A percentile compares a stretch with the other conserved stretches of the same genome.
phyloP scores from a whole-genome alignment of 2,888 invertebrate species.

The Aspidiotus destructor region DNA sequence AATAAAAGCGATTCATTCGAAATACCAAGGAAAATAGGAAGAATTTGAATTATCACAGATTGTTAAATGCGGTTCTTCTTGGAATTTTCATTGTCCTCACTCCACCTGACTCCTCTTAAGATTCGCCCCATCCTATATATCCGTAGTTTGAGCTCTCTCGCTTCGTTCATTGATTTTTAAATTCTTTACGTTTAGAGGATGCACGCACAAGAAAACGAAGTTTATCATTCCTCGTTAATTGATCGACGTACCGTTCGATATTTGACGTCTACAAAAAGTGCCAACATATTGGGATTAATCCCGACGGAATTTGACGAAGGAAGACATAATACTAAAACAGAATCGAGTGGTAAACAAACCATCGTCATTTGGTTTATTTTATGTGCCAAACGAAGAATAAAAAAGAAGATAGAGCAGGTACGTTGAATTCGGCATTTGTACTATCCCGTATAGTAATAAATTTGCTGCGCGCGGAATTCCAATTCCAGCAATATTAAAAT shows the following conservation, averaged over 20 bases:
- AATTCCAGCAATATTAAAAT: constrained; percentile 32
- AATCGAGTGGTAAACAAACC: no score
- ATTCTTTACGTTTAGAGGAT: no score
- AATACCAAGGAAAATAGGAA: constrained; percentile 29
- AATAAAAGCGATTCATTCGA: constrained; percentile 26
- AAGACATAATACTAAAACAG: no score
- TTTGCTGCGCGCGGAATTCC: constrained; percentile 27
- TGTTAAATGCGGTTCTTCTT: constrained; percentile 30
- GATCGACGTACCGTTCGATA: background rate
- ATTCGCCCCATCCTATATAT: background rate
- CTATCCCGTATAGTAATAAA: constrained; percentile 22
- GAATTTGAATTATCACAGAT: constrained; percentile 32
- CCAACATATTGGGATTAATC: background rate
- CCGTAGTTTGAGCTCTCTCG: background rate
- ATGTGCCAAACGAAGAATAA: background rate
- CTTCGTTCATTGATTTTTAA: no score
- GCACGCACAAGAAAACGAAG: no score
- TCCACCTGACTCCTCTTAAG: background rate
- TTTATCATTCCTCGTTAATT: background rate
- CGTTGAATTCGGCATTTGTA: constrained; percentile 18
- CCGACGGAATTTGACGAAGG: background rate
- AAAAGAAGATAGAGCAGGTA: constrained; percentile 14
- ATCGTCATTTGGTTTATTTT: background rate
- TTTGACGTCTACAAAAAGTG: background rate
- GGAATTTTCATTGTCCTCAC: constrained; percentile 20